Base-by-base conservation (phyloP, 1,140 invertebrate species). In the Dysdera silvatica region DNA sequence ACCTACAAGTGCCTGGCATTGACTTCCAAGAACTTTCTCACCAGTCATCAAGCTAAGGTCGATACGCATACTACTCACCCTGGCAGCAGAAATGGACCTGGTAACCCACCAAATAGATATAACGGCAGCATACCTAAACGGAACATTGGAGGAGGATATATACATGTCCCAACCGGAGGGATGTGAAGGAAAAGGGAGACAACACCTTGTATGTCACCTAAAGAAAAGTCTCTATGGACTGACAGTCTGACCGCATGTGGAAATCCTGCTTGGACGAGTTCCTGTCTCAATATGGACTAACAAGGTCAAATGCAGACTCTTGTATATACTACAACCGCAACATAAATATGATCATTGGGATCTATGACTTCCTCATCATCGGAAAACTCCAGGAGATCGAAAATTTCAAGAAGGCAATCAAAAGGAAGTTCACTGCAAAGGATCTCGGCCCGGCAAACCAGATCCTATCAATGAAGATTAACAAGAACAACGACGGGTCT, bases 181-280 rank as follows among this genome's bases (percentile, higher is more conserved):
- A 24, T 77, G 70, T 49, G 61, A 72, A 37, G 37, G 52, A 33
- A 3, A 26, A 43, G 55, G 26, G 7, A 43, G 66, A 69, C 24
- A 26, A 48, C 20, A 68, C 71, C 35, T 33, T 67, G 55, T 66
- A 61, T 23, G 61, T 37, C 26, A 53, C 67, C 57, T 80, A 14
- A 72, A 70, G 24, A 77, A 74, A 64, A 72, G 71, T 16, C 26
- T 80, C 5, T 80, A 79, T 65, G 75, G 76, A 2, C 57, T 79
- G n/a, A 75, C 76, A 81, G 66, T 71, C 74, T 18, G 71, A 74
- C 20, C 61, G 72, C 23, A 66, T 66, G 8, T 80, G 76, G 76
- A 74, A 78, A 64, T 67, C 73, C 5, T 59, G 56, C 32, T 33
- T 59, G 12, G 31, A 48, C 37, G 20, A 12, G 16, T 59, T 59